Evolutionary conservation across 1,140 invertebrate species (phyloP).

Genomic region (Phenacoccus solenopsis): DNA sequence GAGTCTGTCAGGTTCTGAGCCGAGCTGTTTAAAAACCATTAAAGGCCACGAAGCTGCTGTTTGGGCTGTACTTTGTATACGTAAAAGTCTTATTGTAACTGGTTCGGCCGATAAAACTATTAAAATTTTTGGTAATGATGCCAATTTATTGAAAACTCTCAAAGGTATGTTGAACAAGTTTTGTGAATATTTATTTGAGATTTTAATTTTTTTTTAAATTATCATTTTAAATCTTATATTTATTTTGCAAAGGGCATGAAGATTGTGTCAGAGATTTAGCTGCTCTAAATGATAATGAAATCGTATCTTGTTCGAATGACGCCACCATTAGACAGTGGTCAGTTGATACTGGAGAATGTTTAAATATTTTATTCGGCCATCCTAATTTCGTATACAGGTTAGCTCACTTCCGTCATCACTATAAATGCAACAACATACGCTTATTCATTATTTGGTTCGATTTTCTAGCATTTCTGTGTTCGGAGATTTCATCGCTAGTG

Average conservation of each 20-base stretch:
- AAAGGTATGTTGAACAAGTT: neutral
- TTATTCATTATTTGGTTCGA: neutral
- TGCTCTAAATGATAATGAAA: slow-evolving; percentile 49
- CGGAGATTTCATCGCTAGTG: slow-evolving; percentile 43
- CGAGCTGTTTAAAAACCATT: slow-evolving; percentile 38
- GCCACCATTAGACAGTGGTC: slow-evolving; percentile 69
- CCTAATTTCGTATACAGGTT: slow-evolving; percentile 63
- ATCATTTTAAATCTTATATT: neutral
- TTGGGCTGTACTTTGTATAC: slow-evolving; percentile 64
- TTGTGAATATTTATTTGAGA: neutral
- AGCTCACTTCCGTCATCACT: slow-evolving; percentile 25
- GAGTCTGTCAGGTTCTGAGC: slow-evolving; percentile 16
- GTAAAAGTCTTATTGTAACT: slow-evolving; percentile 53
- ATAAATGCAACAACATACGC: neutral
- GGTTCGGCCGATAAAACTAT: slow-evolving; percentile 86
- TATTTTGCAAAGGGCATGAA: slow-evolving; percentile 50
- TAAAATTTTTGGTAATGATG: neutral
- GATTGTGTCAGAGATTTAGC: slow-evolving; percentile 78
- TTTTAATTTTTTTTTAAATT: neutral
- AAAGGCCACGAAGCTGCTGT: slow-evolving; percentile 74
- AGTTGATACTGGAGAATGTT: slow-evolving; percentile 55
- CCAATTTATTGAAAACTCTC: neutral
- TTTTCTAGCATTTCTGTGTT: slow-evolving; percentile 22
- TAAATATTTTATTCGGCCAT: slow-evolving; percentile 67
- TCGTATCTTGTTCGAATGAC: slow-evolving; percentile 87